Evolutionary conservation across 2,797 vertebrate species (phyloP).

Genomic region (Etheostoma perlongum): DNA sequence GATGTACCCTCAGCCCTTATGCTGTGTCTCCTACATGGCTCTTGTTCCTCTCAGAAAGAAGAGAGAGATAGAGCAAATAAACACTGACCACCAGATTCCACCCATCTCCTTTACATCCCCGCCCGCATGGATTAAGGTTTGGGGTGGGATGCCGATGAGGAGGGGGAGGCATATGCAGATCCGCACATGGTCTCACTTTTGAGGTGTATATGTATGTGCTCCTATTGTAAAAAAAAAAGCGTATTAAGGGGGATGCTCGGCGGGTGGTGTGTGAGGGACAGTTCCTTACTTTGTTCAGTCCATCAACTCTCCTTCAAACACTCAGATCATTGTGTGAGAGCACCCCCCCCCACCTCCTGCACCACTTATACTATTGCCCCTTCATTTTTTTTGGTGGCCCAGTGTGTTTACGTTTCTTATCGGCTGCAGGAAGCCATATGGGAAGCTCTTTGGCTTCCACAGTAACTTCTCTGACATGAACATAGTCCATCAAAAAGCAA

Average conservation of each 20-base stretch:
- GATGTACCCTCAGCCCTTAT: conserved; percentile 80
- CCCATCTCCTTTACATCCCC: conserved; percentile 55
- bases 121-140: conserved; percentile 63
- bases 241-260: conserved; percentile 35
- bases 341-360: conserved; percentile 1
- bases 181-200: conserved; percentile 48
- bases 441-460: conserved; percentile 82
- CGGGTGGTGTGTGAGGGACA: conserved; percentile 69
- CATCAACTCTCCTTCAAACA: conserved; percentile 65
- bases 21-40: conserved; percentile 74
- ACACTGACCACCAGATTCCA: conserved; percentile 71
- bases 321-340: conserved; percentile 80
- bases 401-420: conserved; percentile 87
- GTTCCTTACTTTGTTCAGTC: conserved; percentile 86
- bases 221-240: conserved; percentile 13
- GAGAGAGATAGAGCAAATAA: conserved; percentile 82
- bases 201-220: conserved; percentile 16
- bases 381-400: conserved; percentile 64
- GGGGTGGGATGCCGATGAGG: conserved; percentile 35
- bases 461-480: conserved; percentile 76
- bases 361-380: conserved; percentile 44
- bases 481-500: conserved; percentile 53
- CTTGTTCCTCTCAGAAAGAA: conserved; percentile 72
- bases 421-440: conserved; percentile 85
- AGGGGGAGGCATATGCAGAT: neutral